phyloP scores from a whole-genome alignment of 1,140 invertebrate species.

The Ceratosolen solmsi region DNA sequence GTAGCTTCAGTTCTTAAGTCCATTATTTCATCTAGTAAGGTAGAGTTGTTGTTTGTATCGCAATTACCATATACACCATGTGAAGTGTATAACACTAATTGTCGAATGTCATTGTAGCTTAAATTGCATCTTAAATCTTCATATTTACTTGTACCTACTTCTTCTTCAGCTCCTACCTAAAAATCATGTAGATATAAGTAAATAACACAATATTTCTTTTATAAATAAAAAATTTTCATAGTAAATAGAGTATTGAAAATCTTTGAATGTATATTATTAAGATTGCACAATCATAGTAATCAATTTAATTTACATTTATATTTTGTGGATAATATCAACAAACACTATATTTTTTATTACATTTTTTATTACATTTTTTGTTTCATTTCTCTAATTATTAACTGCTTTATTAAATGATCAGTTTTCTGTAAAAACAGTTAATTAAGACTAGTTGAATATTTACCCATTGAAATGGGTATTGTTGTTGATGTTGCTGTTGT shows the following conservation, averaged over 20 bases:
- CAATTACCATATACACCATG: slow-evolving; percentile 59
- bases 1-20: slow-evolving; percentile 56
- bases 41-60: slow-evolving; percentile 59
- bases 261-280: no score
- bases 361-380: no score
- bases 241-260: no score
- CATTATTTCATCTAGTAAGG: slow-evolving; percentile 53
- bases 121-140: slow-evolving; percentile 58
- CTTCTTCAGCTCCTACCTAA: slow-evolving; percentile 65
- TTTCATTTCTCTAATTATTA: no score
- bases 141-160: slow-evolving; percentile 57
- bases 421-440: no score
- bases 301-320: no score
- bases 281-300: no score
- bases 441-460: slow-evolving; percentile 37
- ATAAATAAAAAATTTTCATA: background rate
- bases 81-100: slow-evolving; percentile 59
- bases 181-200: slow-evolving; percentile 19
- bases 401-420: no score
- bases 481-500: slow-evolving; percentile 55
- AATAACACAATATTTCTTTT: background rate
- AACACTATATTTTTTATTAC: no score
- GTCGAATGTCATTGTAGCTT: slow-evolving; percentile 63
- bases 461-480: slow-evolving; percentile 65
- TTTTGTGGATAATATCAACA: no score